Evolutionary conservation across 2,113 vertebrate genomes (phyloP).

Genomic region (Phyllopteryx taeniolatus): DNA sequence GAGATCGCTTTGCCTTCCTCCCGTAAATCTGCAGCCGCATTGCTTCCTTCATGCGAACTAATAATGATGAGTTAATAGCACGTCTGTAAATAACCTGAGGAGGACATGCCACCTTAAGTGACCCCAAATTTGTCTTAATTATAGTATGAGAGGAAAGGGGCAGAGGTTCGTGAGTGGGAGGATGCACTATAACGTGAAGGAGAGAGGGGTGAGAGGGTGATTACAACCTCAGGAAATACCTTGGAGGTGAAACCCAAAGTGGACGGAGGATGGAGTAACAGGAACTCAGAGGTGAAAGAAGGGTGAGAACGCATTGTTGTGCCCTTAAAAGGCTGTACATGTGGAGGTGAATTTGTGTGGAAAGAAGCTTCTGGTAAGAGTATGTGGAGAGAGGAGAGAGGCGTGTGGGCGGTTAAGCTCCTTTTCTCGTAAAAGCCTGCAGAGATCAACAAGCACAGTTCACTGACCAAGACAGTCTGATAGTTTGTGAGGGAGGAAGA

Average conservation of each 20-base stretch:
- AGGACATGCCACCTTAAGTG: slow-evolving; percentile 33
- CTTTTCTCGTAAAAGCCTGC: slow-evolving; percentile 39
- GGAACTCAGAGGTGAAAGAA: slow-evolving; percentile 55
- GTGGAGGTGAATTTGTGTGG: slow-evolving; percentile 40
- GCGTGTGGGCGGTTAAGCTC: slow-evolving; percentile 20
- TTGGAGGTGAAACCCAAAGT: slow-evolving; percentile 64
- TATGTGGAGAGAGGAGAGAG: slow-evolving; percentile 40
- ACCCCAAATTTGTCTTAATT: slow-evolving; percentile 70
- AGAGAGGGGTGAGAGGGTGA: slow-evolving; percentile 40
- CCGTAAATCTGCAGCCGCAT: slow-evolving; percentile 45
- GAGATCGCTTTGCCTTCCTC: slow-evolving; percentile 42
- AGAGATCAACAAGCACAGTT: slow-evolving; percentile 19
- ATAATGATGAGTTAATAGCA: slow-evolving; percentile 55
- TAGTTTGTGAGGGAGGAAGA: background rate
- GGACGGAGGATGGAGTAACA: slow-evolving; percentile 62
- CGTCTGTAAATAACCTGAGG: slow-evolving; percentile 47
- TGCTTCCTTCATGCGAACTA: slow-evolving; percentile 51
- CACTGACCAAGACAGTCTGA: slow-evolving; percentile 16
- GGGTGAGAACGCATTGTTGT: slow-evolving; percentile 32
- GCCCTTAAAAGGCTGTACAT: slow-evolving; percentile 68
- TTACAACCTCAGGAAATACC: slow-evolving; percentile 73
- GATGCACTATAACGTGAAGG: slow-evolving; percentile 8
- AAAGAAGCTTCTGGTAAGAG: slow-evolving; percentile 56
- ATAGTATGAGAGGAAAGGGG: slow-evolving; percentile 25
- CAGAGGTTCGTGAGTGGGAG: slow-evolving; percentile 31